Evolutionary conservation across 2,113 vertebrate genomes (phyloP).

Genomic region (Puntigrus tetrazona): DNA sequence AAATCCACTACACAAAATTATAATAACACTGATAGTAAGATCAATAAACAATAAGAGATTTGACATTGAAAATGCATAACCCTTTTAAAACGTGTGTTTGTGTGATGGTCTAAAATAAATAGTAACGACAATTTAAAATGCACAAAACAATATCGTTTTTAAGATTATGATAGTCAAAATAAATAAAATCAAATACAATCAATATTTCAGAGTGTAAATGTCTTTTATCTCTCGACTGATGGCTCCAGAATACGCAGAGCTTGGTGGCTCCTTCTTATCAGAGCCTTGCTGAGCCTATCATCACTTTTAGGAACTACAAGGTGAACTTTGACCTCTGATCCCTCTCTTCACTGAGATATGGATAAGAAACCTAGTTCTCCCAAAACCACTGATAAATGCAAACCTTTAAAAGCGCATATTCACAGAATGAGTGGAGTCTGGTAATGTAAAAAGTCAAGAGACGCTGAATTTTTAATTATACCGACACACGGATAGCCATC

Average conservation of each 20-base stretch:
- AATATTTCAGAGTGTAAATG: background rate
- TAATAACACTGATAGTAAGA: background rate
- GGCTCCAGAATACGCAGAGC: constrained; percentile 41
- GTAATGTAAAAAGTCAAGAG: background rate
- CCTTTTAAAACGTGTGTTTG: background rate
- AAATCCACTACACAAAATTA: background rate
- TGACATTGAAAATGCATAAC: background rate
- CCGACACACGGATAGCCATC: background rate
- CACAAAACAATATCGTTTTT: too few species aligned
- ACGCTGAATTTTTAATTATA: background rate
- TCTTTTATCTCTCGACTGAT: constrained; percentile 47
- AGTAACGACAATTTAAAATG: background rate
- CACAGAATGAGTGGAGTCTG: background rate
- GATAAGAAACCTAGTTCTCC: constrained; percentile 48
- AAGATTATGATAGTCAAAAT: too few species aligned
- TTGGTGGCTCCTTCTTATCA: constrained; percentile 60
- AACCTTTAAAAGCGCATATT: constrained; percentile 34
- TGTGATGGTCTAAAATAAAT: constrained; percentile 2
- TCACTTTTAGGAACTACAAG: constrained; percentile 60
- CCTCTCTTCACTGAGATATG: constrained; percentile 55
- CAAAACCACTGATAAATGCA: constrained; percentile 49
- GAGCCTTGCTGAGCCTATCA: constrained; percentile 53
- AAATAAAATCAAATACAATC: too few species aligned
- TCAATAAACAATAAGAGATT: background rate
- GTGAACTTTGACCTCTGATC: constrained; percentile 55